Conservation (phyloP, 2,113 vertebrate genomes). For the Dissostichus mawsoni region DNA sequence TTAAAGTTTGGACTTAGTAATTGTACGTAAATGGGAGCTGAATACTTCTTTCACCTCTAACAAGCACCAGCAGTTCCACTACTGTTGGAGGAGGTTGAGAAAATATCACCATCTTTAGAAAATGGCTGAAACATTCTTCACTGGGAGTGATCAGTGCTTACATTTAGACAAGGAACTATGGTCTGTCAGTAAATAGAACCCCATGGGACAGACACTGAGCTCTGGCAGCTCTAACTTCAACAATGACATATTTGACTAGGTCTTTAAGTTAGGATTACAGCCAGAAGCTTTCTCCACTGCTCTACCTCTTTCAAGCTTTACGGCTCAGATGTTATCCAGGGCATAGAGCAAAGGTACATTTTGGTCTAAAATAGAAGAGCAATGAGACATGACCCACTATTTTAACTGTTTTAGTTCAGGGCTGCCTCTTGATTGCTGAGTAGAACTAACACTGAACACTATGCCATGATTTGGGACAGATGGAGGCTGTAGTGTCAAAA, state of each 20-base stretch:
- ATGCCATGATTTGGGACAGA: background rate
- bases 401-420: background rate
- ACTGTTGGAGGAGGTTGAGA: no score
- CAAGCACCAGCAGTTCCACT: no score
- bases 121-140: background rate
- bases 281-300: background rate
- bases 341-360: background rate
- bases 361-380: conserved; percentile 2
- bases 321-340: conserved; percentile 14
- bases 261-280: background rate
- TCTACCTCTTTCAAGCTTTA: background rate
- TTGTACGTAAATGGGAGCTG: no score
- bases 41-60: no score
- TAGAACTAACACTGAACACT: background rate
- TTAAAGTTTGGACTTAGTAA: no score
- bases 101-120: background rate
- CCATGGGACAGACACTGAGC: conserved; percentile 9
- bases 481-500: background rate
- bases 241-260: conserved; percentile 8
- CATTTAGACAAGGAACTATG: conserved; percentile 1
- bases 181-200: conserved; percentile 26
- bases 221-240: background rate
- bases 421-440: background rate
- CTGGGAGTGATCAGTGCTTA: conserved; percentile 2
- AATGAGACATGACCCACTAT: background rate